A percentile compares a stretch with the other conserved stretches of the same genome.
These are phyloP conservation scores for Gymnocypris eckloni DNA, from an alignment of 2,797 vertebrate species.

Conservation along the genomic window DNA sequence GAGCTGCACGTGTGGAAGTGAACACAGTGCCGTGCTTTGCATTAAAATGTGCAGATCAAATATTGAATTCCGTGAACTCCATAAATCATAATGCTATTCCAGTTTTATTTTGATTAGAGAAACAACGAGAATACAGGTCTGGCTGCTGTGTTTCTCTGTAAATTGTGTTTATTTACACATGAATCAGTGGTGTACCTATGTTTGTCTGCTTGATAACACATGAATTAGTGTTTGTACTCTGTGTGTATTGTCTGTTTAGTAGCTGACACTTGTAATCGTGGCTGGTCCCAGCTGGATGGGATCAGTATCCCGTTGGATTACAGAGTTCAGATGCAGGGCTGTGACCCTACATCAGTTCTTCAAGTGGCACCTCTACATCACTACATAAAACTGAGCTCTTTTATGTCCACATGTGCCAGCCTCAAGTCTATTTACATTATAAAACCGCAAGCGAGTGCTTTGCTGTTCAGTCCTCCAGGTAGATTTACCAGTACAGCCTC, in stretches of 20 bases:
- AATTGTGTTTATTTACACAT: slow-evolving; percentile 14
- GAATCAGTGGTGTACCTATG: slow-evolving; percentile 11
- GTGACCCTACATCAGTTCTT: not conserved
- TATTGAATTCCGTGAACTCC: not conserved
- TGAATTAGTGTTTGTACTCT: not conserved
- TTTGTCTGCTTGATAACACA: not conserved
- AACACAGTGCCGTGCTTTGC: not conserved
- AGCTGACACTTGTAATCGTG: slow-evolving; percentile 30
- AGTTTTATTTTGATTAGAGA: not conserved
- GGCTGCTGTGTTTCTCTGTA: slow-evolving; percentile 13
- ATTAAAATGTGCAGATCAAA: not conserved
- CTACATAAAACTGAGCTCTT: slow-evolving; percentile 16
- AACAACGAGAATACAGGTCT: not conserved
- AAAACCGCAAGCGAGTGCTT: not conserved
- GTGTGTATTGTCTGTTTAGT: slow-evolving; percentile 1
- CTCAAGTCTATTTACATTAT: not conserved
- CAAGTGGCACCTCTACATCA: slow-evolving; percentile 10
- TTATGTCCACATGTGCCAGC: slow-evolving; percentile 33
- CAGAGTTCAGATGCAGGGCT: slow-evolving; percentile 43
- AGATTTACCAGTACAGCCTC: not conserved
- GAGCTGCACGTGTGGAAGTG: not conserved
- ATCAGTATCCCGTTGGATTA: slow-evolving; percentile 49
- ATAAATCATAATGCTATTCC: not conserved
- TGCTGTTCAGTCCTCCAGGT: not conserved
- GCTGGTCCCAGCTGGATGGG: slow-evolving; percentile 35